Percentiles rank a stretch among this genome's conserved stretches.
Evolutionary conservation across 2,113 vertebrate genomes (phyloP).

Genomic region (Suricata suricatta): DNA sequence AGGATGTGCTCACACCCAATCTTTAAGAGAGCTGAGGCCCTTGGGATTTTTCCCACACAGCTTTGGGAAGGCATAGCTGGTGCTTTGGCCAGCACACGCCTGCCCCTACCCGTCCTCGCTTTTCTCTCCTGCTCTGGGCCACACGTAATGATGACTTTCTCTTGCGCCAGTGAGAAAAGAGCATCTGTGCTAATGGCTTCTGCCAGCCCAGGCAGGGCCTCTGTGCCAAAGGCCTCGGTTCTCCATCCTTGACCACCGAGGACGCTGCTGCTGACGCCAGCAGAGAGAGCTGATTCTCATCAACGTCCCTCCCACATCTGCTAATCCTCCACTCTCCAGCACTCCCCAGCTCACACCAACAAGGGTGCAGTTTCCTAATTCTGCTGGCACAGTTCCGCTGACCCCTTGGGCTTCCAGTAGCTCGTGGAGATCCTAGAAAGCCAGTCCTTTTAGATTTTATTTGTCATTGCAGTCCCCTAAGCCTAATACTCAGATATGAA

Average conservation of each 20-base stretch:
- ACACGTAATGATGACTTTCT: neutral
- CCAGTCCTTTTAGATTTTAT: neutral
- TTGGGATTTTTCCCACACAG: neutral
- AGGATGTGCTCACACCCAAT: neutral
- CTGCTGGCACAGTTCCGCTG: neutral
- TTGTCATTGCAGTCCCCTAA: neutral
- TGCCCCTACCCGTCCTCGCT: neutral
- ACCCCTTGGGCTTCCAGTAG: neutral
- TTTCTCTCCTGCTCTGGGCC: neutral
- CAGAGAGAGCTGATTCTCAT: neutral
- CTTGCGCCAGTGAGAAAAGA: neutral
- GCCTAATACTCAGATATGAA: neutral
- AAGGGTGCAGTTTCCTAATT: neutral
- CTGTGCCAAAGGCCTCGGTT: neutral
- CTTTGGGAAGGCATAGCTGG: neutral
- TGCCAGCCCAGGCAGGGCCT: neutral
- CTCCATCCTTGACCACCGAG: neutral
- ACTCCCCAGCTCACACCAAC: neutral
- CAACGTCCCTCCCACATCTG: rapidly evolving
- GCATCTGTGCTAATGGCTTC: neutral
- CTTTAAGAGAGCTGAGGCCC: neutral
- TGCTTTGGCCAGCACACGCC: neutral
- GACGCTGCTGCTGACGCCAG: neutral
- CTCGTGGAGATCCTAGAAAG: neutral
- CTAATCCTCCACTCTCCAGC: neutral